Base-by-base conservation (phyloP, 2,888 invertebrate species). In the Seladonia tumulorum region DNA sequence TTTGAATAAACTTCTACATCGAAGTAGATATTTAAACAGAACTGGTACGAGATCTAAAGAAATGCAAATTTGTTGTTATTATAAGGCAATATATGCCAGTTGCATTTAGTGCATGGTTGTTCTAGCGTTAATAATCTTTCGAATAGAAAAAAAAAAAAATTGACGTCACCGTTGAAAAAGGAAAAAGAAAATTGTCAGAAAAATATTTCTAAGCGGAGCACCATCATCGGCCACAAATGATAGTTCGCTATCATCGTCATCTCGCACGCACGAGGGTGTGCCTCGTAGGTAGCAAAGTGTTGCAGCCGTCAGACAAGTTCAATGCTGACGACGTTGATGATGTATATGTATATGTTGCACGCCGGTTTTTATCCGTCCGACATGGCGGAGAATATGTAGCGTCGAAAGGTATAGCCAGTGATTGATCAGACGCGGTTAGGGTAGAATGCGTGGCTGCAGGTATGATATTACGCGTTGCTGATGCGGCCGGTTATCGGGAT, bases 381-480 rank as follows among this genome's bases (percentile, higher is more conserved):
- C 63, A 63, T 25, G 29, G 63, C 63, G 63, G 7, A 63, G 63
- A 29, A 63, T 63, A 35, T 63, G 63, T 63, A 63, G 63, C 63
- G 63, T 63, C 63, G 63, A 63, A 63, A 63, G 63, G 16, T 35
- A 29, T 63, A 29, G 63, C 63, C 63, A 18, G 63, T 63, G 63
- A 63, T 63, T 63, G 63, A 63, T 63, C 63, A 63, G 63, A 63
- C 7, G 63, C 8, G 35, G 63, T 63, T 63, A 63, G 63, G 29
- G 29, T 18, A 29, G 63, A 63, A 63, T 63, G 63, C 18, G 63
- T 18, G 63, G 63, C 63, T 63, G 63, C 18, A 18, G 63, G 63
- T 63, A 63, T 63, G 63, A 63, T 63, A 63, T 63, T 63, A 63
- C 63, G 63, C 35, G 63, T 63, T 63, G 63, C 63, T 35, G 63